Evolutionary conservation across 1,140 invertebrate species (phyloP).

Genomic region (Drosophila bipectinata): DNA sequence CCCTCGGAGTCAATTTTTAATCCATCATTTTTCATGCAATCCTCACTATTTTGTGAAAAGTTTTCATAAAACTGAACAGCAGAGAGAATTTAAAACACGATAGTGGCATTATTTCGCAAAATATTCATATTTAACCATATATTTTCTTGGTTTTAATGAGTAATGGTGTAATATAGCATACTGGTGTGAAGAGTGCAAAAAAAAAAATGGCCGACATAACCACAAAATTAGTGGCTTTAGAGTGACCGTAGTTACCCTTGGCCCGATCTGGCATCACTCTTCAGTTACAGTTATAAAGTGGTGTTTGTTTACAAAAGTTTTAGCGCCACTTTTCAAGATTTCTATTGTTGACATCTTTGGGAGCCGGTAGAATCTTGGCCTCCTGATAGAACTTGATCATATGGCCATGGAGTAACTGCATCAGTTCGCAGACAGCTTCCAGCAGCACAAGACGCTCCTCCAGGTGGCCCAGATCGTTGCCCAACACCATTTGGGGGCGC

Average conservation of each 20-base stretch:
- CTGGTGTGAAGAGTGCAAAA: no score
- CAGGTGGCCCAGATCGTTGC: constrained; percentile 21
- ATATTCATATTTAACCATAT: background rate
- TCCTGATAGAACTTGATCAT: constrained; percentile 18
- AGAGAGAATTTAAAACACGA: background rate
- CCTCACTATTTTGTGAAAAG: background rate
- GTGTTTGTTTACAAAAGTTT: no score
- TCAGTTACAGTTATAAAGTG: background rate
- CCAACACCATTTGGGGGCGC: constrained; percentile 32
- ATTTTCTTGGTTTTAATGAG: background rate
- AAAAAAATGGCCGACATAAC: no score
- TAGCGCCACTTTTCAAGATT: no score
- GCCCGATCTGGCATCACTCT: background rate
- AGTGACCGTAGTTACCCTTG: background rate
- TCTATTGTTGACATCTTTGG: background rate
- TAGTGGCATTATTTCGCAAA: background rate
- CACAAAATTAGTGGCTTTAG: no score
- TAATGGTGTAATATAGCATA: background rate
- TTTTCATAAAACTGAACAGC: background rate
- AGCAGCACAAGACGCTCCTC: constrained; percentile 51
- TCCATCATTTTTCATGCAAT: background rate
- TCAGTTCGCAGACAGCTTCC: constrained; percentile 45
- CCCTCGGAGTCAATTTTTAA: background rate
- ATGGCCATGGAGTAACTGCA: constrained; percentile 35
- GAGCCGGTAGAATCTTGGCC: background rate